Evolutionary conservation across 1,140 invertebrate genomes (phyloP), one percentile per base, ranked within the genome.

Genomic region (Archivesica marissinica): DNA sequence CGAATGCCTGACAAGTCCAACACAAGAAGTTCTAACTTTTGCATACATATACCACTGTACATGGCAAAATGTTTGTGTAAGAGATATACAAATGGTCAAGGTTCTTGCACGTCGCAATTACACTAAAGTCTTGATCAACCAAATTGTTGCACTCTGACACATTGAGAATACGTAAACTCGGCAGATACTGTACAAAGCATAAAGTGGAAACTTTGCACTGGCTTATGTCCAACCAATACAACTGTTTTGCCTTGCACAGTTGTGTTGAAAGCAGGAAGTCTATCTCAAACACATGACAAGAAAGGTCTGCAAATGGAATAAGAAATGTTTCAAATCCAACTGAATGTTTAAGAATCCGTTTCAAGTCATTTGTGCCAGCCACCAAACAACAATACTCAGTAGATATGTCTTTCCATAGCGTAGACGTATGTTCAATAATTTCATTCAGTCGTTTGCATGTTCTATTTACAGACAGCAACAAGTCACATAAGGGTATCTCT

Each of bases 141-240:
- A 78, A 41, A 39, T 38, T 78, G 59, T 25, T 78, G 30, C 75
- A 78, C 23, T 41, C 54, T n/a, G 75, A 78, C 39, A 78, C 13
- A 35, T n/a, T 78, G 20, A 79, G 61, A 44, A 79, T 79, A 50
- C 30, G n/a, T 38, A 79, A 44, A 52, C 66, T 61, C 47, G 76
- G 3, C 28, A 79, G 23, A 47, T n/a, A 66, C 35, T 4, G 56
- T 17, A 79, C n/a, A 33, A 64, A 79, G 35, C 76, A 61, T n/a
- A 79, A 66, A 44, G 76, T 79, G 28, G 76, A 79, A 3, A 79
- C 17, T 47, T 38, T 66, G 33, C 56, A 64, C 23, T 28, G 23
- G 2, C 56, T 64, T 2, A 79, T 41, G 47, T 79, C 76, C 41
- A 79, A 33, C 76, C 76, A 79, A 44, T n/a, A 79, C 44, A 64